Conservation (phyloP, 2,113 vertebrate genomes). For the Amazona guildingii region DNA sequence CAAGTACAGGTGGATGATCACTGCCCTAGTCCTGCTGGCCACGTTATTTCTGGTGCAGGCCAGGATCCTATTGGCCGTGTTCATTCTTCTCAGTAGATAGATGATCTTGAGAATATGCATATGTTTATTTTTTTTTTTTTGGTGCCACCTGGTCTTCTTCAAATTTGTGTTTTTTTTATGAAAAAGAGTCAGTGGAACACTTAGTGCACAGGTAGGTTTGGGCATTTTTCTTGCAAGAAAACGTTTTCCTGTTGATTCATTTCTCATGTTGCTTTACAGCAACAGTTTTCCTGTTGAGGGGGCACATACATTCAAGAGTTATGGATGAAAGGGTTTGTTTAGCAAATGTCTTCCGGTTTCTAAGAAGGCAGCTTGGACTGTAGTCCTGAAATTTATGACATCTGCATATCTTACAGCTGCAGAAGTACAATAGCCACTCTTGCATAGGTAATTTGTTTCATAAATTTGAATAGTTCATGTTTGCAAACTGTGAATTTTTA, state of each 20-base stretch:
- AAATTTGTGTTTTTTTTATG: not conserved
- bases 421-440: not conserved
- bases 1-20: accelerated
- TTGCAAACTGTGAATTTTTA: not conserved
- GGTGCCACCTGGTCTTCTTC: not conserved
- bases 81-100: not conserved
- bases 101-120: not conserved
- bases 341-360: not conserved
- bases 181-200: not conserved
- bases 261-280: not conserved
- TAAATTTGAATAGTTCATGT: not conserved
- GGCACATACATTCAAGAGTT: not conserved
- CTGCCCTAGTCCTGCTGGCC: not conserved
- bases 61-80: not conserved
- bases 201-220: not conserved
- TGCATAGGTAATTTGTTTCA: not conserved
- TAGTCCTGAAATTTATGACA: not conserved
- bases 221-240: not conserved
- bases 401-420: accelerated
- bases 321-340: not conserved
- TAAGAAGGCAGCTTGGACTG: not conserved
- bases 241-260: not conserved
- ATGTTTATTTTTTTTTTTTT: not conserved
- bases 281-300: accelerated
- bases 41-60: not conserved